Evolutionary conservation across 2,888 invertebrate species (phyloP), one percentile per base, ranked within the genome.

Genomic region (Lasius fuliginosus): DNA sequence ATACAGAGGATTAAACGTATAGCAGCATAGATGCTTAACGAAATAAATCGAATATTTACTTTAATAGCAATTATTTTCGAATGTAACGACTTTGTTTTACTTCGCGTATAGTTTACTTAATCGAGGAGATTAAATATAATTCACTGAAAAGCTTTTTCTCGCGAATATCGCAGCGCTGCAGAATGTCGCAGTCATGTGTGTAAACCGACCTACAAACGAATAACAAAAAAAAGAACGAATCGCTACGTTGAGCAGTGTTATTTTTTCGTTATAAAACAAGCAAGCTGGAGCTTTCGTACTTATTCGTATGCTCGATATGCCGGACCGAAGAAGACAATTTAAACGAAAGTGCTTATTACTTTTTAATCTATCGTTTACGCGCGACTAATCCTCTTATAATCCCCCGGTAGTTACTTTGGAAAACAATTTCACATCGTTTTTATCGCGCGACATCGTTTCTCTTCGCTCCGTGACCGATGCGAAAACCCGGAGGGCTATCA

Each of bases 401-500:
- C 36, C 12, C 18, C 60, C 18, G 46, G 71, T 81, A 81, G 79
- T 81, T 81, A 71, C 79, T 71, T 81, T 60, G n/a, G 36, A 71
- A 81, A 81, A 81, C 79, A 81, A 81, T 81, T 81, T 81, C 46
- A 62, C 46, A 12, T 81, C 46, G 79, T 60, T 81, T 81, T 81
- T 81, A 60, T 46, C 71, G 46, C 30, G 68, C 56, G 77, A 77
- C 69, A 62, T 30, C 30, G 79, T 79, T 71, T 40, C 69, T 79
- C 79, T 27, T 12, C 58, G 33, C 33, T 69, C 15, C 75, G 46
- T 46, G 75, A 33, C 58, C 79, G 46, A 81, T 46, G 71, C 60
- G 71, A 81, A 71, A 81, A 81, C 71, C 79, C 79, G 60, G 79
- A 81, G 79, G 77, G 71, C 79, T 81, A 81, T 81, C 79, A 81